Conservation (phyloP, 2,113 vertebrate genomes). For the Lynx canadensis region DNA sequence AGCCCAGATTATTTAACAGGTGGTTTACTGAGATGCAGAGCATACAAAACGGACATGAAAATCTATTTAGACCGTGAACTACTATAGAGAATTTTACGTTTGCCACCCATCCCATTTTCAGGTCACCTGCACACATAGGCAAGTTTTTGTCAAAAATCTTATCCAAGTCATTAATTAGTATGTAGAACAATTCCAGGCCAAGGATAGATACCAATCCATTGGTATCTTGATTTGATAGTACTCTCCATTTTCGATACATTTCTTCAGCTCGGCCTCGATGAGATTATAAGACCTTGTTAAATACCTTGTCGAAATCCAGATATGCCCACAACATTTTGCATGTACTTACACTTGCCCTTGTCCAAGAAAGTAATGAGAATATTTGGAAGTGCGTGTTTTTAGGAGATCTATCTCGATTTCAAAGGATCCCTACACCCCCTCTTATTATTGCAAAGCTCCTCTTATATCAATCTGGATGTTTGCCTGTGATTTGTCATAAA, state of each 20-base stretch:
- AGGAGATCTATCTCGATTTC: not conserved
- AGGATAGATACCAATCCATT: not conserved
- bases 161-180: not conserved
- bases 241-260: not conserved
- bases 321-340: not conserved
- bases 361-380: not conserved
- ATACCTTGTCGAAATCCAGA: not conserved
- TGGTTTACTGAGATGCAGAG: not conserved
- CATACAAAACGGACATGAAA: not conserved
- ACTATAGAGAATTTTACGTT: not conserved
- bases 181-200: not conserved
- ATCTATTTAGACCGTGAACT: not conserved
- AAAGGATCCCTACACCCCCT: not conserved
- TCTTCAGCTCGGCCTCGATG: not conserved
- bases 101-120: not conserved
- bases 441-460: not conserved
- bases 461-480: not conserved
- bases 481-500: not conserved
- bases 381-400: not conserved
- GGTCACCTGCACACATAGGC: not conserved
- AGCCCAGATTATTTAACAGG: not conserved
- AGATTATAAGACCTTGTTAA: not conserved
- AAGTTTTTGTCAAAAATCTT: not conserved
- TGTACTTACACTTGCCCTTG: not conserved
- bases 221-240: not conserved